Base-by-base conservation (phyloP, 30 jellyfish, hydroid and myxozoan species). In the Clytia hemisphaerica region DNA sequence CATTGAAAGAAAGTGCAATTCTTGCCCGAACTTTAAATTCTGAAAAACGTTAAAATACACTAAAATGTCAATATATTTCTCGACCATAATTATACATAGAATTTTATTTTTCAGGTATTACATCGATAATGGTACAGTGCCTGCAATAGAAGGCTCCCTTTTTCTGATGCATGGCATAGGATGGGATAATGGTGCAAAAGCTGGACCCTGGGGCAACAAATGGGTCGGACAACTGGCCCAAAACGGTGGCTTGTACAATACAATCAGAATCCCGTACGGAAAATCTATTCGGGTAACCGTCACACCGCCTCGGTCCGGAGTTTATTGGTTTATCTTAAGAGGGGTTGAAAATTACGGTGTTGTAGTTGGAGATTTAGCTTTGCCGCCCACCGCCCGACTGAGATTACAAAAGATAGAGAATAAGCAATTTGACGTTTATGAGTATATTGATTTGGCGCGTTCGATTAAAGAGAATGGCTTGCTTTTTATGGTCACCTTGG, bases 101-200 rank as follows among this genome's bases (percentile, higher is more conserved):
- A n/a, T n/a, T n/a, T n/a, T n/a, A n/a, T n/a, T n/a, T n/a, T n/a
- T 80, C 34, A 62, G 92, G 32, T 83, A 83, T 71, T 83, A 64
- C 65, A 75, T 83, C 26, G 92, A 83, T 64, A 88, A 72, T 1
- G 88, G 70, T 15, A 27, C 45, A 59, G 44, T 19, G 18, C 87
- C 92, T 3, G 29, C 77, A 10, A 83, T 83, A 28, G 95, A 83
- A 27, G 77, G 67, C 67, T 75, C 67, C 62, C 58, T 83, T 33
- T 75, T 45, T 57, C 37, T 83, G 58, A 82, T 76, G 34, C 95
- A 83, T 83, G 95, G 95, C 2, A 75, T 83, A 12, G 95, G 95
- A 10, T 16, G 1, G 27, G 3, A 1, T 32, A 25, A 46, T 31
- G 42, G 45, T 34, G 53, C 37, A 55, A 50, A 31, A 26, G 72